These are phyloP conservation scores for Lasioglossum baleicum DNA, from an alignment of 1,140 invertebrate genomes.

Conservation along the genomic window DNA sequence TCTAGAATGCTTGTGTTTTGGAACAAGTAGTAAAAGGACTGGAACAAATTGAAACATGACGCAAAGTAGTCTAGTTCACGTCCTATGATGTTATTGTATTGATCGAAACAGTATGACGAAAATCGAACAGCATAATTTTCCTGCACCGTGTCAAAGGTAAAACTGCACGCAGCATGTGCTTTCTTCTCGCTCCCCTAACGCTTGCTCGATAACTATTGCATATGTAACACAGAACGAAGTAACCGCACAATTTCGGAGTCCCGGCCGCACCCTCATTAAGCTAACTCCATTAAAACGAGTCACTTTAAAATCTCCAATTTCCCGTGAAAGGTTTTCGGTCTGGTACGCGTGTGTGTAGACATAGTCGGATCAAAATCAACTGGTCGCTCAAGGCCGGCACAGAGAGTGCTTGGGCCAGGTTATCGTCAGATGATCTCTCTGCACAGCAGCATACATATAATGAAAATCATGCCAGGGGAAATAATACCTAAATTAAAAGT, in stretches of 20 bases:
- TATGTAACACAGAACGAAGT: not conserved
- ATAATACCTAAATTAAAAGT: too few relatives aligned
- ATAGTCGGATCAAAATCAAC: not conserved
- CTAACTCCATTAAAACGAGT: conserved; percentile 27
- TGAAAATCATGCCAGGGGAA: too few relatives aligned
- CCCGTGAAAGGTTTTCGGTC: conserved; percentile 5
- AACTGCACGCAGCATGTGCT: not conserved
- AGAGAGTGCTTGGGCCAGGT: not conserved
- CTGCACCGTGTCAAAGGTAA: too few relatives aligned
- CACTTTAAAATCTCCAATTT: conserved; percentile 6
- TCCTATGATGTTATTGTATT: too few relatives aligned
- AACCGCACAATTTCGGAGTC: conserved; percentile 3
- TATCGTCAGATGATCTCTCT: not conserved
- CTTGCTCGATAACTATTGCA: not conserved
- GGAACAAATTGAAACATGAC: too few relatives aligned
- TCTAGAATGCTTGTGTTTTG: too few relatives aligned
- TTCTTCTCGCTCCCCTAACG: not conserved
- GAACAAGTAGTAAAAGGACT: too few relatives aligned
- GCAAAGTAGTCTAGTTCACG: too few relatives aligned
- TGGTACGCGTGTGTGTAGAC: not conserved
- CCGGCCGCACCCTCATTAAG: not conserved
- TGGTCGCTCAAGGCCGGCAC: not conserved
- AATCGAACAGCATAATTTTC: too few relatives aligned
- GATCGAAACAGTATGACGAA: too few relatives aligned
- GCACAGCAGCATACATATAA: too few relatives aligned